These are phyloP conservation scores for Pangasius mekongensis DNA, from an alignment of 2,797 vertebrate species.

Conservation along the genomic window DNA sequence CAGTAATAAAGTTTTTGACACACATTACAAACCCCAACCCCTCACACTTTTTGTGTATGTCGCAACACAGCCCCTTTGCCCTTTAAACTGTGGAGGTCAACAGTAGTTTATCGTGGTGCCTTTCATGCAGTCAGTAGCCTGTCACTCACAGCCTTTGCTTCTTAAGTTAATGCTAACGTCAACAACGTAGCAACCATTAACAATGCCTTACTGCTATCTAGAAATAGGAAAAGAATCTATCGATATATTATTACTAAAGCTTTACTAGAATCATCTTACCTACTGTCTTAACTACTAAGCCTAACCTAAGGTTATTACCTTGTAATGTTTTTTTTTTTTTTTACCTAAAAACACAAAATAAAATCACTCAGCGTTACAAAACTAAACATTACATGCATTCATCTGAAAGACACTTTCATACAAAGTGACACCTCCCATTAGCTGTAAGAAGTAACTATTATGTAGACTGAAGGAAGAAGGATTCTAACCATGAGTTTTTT, in stretches of 20 bases:
- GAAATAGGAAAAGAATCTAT: neutral
- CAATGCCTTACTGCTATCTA: neutral
- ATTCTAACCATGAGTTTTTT: neutral
- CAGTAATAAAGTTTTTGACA: neutral
- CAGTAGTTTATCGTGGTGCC: neutral
- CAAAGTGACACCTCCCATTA: neutral
- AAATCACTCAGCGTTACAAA: neutral
- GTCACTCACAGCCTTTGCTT: neutral
- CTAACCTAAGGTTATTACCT: too few relatives aligned
- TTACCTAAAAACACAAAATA: too few relatives aligned
- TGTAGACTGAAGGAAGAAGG: neutral
- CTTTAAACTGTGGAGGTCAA: neutral
- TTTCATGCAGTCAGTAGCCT: neutral
- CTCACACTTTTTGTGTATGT: neutral
- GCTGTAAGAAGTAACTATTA: neutral
- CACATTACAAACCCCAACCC: neutral
- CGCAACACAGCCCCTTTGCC: neutral
- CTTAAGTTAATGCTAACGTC: neutral
- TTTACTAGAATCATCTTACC: too few relatives aligned
- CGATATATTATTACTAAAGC: neutral
- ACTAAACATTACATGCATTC: neutral
- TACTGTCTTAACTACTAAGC: neutral
- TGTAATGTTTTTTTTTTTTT: too few relatives aligned
- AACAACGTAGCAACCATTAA: neutral
- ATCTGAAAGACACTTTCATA: neutral